These are phyloP conservation scores for Bombus difficillimus DNA, from an alignment of 1,140 invertebrate genomes.

Conservation along the genomic window DNA sequence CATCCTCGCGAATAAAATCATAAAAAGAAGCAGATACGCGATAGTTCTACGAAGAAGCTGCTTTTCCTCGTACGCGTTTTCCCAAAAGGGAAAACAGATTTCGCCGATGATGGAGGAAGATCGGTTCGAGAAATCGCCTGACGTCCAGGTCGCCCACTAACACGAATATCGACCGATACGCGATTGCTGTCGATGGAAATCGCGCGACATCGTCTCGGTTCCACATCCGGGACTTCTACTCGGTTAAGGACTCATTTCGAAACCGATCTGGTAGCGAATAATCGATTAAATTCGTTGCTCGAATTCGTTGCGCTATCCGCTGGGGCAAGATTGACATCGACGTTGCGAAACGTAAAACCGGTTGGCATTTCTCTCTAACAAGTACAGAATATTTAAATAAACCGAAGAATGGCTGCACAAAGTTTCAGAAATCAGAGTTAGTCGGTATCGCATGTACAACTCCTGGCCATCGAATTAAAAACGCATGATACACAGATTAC, in stretches of 20 bases:
- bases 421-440: too few species aligned
- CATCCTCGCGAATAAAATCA: constrained; percentile 6
- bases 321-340: neutral
- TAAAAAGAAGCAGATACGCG: neutral
- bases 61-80: constrained; percentile 22
- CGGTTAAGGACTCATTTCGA: neutral
- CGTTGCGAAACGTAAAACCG: constrained; percentile 37
- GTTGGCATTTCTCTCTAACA: neutral
- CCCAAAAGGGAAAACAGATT: constrained; percentile 25
- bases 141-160: constrained; percentile 13
- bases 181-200: constrained; percentile 7
- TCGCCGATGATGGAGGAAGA: constrained; percentile 10
- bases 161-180: constrained; percentile 11
- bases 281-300: neutral
- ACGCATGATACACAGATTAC: too few species aligned
- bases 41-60: neutral
- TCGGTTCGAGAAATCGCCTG: constrained; percentile 13
- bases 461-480: too few species aligned
- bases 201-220: neutral
- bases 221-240: neutral
- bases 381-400: neutral
- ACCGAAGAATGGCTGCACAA: neutral
- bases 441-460: too few species aligned
- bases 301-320: neutral
- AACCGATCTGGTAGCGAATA: neutral